phyloP scores from a whole-genome alignment of 2,113 vertebrate genomes.

The Prolemur simus region DNA sequence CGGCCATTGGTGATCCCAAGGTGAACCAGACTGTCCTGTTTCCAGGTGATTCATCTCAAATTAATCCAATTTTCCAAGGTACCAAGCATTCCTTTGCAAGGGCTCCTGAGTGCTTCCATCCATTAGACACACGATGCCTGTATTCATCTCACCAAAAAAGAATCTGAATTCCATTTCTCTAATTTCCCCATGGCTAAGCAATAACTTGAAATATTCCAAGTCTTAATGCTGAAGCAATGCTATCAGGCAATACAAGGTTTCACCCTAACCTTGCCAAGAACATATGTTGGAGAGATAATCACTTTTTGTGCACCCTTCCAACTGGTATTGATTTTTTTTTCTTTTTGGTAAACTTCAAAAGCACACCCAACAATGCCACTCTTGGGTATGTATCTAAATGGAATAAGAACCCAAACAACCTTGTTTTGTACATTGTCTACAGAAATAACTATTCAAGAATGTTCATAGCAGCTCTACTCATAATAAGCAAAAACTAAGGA shows the following conservation, averaged over 20 bases:
- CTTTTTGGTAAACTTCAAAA: neutral
- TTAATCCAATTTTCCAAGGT: slow-evolving; percentile 38
- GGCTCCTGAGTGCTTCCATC: slow-evolving; percentile 20
- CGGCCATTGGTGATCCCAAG: neutral
- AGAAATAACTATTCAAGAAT: slow-evolving; percentile 39
- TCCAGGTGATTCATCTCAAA: neutral
- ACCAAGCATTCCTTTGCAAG: slow-evolving; percentile 36
- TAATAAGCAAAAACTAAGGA: neutral
- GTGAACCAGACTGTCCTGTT: slow-evolving; percentile 19
- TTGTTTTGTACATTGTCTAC: neutral
- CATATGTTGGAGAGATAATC: neutral
- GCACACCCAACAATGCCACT: neutral
- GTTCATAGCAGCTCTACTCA: slow-evolving; percentile 7
- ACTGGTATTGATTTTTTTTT: neutral
- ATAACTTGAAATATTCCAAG: slow-evolving; percentile 36
- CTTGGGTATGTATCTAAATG: slow-evolving; percentile 8
- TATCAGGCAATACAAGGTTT: neutral
- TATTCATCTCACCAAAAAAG: slow-evolving; percentile 49
- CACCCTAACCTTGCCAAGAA: slow-evolving; percentile 10
- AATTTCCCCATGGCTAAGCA: neutral
- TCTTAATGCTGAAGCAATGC: neutral
- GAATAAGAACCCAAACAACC: neutral
- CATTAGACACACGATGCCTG: neutral
- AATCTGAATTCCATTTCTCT: slow-evolving; percentile 14
- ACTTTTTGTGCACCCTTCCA: slow-evolving; percentile 23